phyloP scores from a whole-genome alignment of 2,888 invertebrate genomes.

The Octodonta nipae region DNA sequence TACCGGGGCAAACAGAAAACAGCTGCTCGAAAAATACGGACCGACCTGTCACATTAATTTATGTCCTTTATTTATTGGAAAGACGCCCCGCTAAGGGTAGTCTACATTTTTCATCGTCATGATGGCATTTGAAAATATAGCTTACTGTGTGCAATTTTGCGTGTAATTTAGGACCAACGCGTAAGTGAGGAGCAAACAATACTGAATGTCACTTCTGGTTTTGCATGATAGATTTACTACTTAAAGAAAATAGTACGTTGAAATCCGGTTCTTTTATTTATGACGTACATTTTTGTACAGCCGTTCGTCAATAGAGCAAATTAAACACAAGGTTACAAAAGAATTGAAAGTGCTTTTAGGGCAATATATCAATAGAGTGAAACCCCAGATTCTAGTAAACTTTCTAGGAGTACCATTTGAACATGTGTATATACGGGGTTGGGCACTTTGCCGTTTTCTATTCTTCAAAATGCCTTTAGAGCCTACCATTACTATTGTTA shows the following conservation, averaged over 20 bases:
- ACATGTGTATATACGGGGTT: too few relatives aligned
- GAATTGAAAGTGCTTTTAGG: too few relatives aligned
- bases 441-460: too few relatives aligned
- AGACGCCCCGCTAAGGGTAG: conserved; percentile 15
- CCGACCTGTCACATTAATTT: conserved; percentile 24
- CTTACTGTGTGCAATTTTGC: conserved; percentile 28
- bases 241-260: conserved; percentile 11
- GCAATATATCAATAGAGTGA: too few relatives aligned
- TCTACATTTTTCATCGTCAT: conserved; percentile 23
- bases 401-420: too few relatives aligned
- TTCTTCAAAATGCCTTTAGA: too few relatives aligned
- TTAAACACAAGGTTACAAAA: too few relatives aligned
- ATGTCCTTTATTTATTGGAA: conserved; percentile 14
- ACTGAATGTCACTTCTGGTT: conserved; percentile 19
- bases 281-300: too few relatives aligned
- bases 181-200: conserved; percentile 17
- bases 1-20: conserved; percentile 21
- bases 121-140: conserved; percentile 27
- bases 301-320: too few relatives aligned
- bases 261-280: too few relatives aligned
- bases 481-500: too few relatives aligned
- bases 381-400: too few relatives aligned
- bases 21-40: conserved; percentile 20
- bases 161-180: conserved; percentile 28
- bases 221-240: conserved; percentile 17